Evolutionary conservation across 2,113 vertebrate species (phyloP).

Genomic region (Nycticorax nycticorax): DNA sequence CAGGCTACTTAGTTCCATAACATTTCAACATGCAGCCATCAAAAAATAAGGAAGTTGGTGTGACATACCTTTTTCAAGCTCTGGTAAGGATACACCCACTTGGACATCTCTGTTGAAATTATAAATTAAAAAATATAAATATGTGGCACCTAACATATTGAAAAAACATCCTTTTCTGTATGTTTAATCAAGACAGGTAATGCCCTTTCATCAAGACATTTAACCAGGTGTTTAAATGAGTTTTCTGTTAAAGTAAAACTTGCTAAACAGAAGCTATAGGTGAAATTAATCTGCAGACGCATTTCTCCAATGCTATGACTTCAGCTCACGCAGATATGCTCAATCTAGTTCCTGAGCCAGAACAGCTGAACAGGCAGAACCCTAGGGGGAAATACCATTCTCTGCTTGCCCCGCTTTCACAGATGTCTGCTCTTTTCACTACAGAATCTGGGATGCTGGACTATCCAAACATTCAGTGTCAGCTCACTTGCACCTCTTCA

Average conservation of each 20-base stretch:
- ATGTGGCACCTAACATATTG: neutral
- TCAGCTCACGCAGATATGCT: neutral
- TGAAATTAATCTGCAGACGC: neutral
- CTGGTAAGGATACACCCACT: rapidly evolving
- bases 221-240: neutral
- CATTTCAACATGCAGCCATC: neutral
- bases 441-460: neutral
- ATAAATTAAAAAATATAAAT: neutral
- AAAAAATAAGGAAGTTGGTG: neutral
- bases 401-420: neutral
- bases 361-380: neutral
- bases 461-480: neutral
- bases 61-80: slow-evolving; percentile 34
- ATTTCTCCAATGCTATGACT: neutral
- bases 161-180: neutral
- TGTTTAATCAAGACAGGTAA: neutral
- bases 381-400: neutral
- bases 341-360: neutral
- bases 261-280: neutral
- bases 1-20: neutral
- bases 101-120: slow-evolving; percentile 6
- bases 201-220: neutral
- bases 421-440: neutral
- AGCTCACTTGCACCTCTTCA: neutral
- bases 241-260: neutral